Base-by-base conservation (phyloP, 2,888 invertebrate genomes). In the Drymonia ruficornis region DNA sequence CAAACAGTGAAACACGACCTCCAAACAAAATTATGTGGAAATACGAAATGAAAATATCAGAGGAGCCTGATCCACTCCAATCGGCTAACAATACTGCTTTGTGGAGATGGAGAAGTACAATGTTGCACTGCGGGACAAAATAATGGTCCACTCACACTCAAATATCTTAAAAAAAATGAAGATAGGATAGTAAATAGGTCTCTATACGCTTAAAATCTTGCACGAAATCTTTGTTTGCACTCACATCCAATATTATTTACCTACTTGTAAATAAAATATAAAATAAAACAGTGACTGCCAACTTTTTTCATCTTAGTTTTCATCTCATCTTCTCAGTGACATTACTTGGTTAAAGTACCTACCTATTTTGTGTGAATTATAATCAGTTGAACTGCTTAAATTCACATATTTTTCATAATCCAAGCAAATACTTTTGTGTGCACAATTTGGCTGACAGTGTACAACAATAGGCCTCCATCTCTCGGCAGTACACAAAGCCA, bases 11-110 rank as follows among this genome's bases (percentile, higher is more conserved):
- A 48, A 58, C 47, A 59, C 55, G 49, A 52, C 48, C 55, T 53
- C 61, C 40, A 74, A 80, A 86, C 84, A 81, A 81, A 88, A 83
- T 89, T 89, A 89, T 89, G 83, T 87, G 90, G 83, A 89, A 89
- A 90, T 86, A 72, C 71, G 74, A 83, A 86, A 86, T 86, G 81
- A 82, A 83, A 83, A 86, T 81, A 80, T 79, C 82, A 78, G 63
- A 76, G 50, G 77, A 70, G 67, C 65, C 54, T 53, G 78, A 77
- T 76, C 81, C 81, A 74, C 85, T 83, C 78, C 78, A 76, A 79
- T 80, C 81, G 63, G 74, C 59, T 63, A 65, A 82, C 83, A 83
- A 84, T 83, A 78, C 81, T 49, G 70, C 78, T 72, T 76, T 76
- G 76, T 75, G 76, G 75, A 70, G 75, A 76, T 72, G 36, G 74